Base-by-base conservation (phyloP, 2,113 vertebrate species). In the Gymnorhina tibicen region DNA sequence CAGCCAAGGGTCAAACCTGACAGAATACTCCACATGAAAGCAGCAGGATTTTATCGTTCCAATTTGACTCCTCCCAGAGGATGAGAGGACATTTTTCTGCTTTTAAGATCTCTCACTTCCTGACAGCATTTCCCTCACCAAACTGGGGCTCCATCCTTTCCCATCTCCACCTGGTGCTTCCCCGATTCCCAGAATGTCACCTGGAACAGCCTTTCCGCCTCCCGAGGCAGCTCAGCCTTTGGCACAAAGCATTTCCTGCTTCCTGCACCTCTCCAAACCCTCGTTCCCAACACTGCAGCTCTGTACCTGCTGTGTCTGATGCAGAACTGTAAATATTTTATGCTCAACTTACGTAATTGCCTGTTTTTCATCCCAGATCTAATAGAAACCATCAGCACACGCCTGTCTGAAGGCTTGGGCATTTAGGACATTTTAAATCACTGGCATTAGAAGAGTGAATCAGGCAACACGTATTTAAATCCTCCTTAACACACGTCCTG, bases 251-350 rank as follows among this genome's bases (percentile, higher is more conserved):
- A 13, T 24, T 44, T 64, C 42, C 73, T 21, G 32, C 49, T 44
- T 33, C 41, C 55, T 46, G 9, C 69, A 5, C 30, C 64, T 37
- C 42, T 35, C 60, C 53, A 49, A 55, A 33, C 15, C 23, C 52
- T 42, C 22, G 0, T 4, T n/a, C 18, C 10, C 8, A 2, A 0
- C 13, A 0, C 60, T 11, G 64, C 59, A 49, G 73, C 15, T 0
- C 28, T 7, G 39, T 8, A 26, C 55, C 73, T 30, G 33, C 44
- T 8, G 6, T 7, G n/a, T 0, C 78, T 41, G 2, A 27, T 0
- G 33, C 6, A 56, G 26, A 60, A 49, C 6, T 16, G 50, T 56
- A 77, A 87, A 62, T n/a, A 70, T 27, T 89, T 62, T 11, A 62
- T 16, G 35, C 1, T 8, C 20, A 32, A 2, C 50, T 74, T 44